Percentiles rank a stretch among this genome's conserved stretches.
Conservation (phyloP, 2,888 invertebrate genomes). For the Phanerotoma sp. region DNA sequence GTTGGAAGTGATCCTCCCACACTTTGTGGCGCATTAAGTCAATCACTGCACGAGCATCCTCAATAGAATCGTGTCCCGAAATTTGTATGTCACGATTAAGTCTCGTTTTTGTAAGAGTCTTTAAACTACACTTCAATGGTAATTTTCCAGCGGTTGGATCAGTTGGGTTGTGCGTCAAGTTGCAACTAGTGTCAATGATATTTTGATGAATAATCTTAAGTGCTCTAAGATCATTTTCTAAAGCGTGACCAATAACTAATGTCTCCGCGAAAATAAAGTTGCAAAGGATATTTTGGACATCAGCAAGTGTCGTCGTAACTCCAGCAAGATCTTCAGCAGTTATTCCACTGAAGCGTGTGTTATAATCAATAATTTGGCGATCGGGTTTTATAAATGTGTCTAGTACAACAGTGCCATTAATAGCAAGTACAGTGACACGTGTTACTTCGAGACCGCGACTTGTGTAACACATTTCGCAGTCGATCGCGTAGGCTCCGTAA, state of each 20-base stretch:
- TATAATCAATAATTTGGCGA: conserved; percentile 84
- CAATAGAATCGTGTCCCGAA: conserved; percentile 81
- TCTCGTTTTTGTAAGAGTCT: conserved; percentile 71
- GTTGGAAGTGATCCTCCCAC: not conserved
- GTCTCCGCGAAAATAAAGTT: conserved; percentile 78
- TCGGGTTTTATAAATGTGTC: conserved; percentile 84
- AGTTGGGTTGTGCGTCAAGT: too few species aligned
- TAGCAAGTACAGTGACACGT: conserved; percentile 79
- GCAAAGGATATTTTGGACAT: conserved; percentile 85
- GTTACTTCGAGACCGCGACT: conserved; percentile 82
- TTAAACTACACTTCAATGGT: conserved; percentile 81
- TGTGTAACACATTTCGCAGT: conserved; percentile 98
- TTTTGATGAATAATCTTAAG: conserved; percentile 79
- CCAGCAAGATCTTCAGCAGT: conserved; percentile 67
- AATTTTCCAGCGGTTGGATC: too few species aligned
- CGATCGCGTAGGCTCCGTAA: conserved; percentile 76
- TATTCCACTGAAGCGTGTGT: conserved; percentile 95
- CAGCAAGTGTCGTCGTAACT: conserved; percentile 71
- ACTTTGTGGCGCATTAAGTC: conserved; percentile 73
- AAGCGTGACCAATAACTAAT: conserved; percentile 91
- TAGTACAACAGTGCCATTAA: conserved; percentile 75
- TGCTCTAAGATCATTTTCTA: conserved; percentile 91
- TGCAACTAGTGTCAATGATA: conserved; percentile 88
- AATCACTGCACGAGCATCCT: conserved; percentile 89
- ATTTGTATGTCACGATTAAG: conserved; percentile 82